Conservation (phyloP, 1,140 invertebrate genomes). For the Gryllus bimaculatus region DNA sequence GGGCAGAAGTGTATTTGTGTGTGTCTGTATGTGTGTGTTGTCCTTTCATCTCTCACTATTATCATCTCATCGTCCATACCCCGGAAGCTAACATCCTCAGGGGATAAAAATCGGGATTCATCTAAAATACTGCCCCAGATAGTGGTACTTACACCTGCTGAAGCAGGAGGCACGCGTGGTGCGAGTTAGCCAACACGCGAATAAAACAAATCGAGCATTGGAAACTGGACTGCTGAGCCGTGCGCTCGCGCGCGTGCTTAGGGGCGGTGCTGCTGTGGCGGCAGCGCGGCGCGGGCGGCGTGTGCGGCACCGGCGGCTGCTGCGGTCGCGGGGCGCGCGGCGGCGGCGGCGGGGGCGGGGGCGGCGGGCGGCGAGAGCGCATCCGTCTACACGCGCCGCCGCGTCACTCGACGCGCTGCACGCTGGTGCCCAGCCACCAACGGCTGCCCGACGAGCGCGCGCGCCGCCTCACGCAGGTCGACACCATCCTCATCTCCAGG, state of each 20-base stretch:
- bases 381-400: constrained; percentile 18
- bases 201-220: no score
- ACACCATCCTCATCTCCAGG: constrained; percentile 22
- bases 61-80: no score
- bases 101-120: no score
- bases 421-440: constrained; percentile 19
- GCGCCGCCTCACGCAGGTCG: constrained; percentile 20
- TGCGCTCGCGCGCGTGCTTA: neutral
- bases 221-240: no score
- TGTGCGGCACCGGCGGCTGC: neutral
- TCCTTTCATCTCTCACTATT: no score
- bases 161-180: no score
- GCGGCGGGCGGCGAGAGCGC: constrained; percentile 11
- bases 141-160: no score
- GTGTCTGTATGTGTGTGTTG: no score
- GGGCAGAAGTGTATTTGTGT: no score
- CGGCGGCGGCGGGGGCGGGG: neutral
- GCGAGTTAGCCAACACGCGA: no score
- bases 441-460: constrained; percentile 19
- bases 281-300: neutral
- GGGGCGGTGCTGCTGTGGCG: constrained; percentile 8
- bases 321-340: neutral
- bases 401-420: constrained; percentile 15
- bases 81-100: no score
- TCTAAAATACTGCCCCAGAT: no score